Evolutionary conservation across 2,888 invertebrate species (phyloP).

Genomic region (Dascillus cervinus): DNA sequence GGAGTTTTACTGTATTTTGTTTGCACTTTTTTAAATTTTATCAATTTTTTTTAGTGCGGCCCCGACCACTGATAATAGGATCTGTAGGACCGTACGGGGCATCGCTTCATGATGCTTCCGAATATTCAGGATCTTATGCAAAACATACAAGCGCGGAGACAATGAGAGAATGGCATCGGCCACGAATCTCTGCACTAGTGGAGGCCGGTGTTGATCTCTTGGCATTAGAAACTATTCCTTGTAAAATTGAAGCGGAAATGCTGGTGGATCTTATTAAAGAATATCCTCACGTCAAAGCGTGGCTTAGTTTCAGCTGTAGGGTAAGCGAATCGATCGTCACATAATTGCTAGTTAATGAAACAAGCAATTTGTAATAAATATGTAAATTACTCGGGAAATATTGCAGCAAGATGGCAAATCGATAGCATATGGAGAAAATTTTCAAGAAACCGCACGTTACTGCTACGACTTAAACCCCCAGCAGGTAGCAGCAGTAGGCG

Average conservation of each 20-base stretch:
- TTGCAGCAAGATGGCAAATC: constrained; percentile 50
- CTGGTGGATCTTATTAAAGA: constrained; percentile 71
- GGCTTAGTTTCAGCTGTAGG: constrained; percentile 84
- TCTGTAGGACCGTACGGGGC: constrained; percentile 93
- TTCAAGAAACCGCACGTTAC: constrained; percentile 62
- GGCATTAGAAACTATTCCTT: constrained; percentile 90
- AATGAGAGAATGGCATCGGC: constrained; percentile 78
- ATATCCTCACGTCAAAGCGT: constrained; percentile 71
- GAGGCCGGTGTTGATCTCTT: constrained; percentile 77
- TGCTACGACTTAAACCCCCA: constrained; percentile 54
- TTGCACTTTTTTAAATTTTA: too few species aligned
- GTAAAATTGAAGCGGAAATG: constrained; percentile 72
- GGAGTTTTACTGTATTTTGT: too few species aligned
- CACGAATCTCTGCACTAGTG: constrained; percentile 69
- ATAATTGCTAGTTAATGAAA: neutral
- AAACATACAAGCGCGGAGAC: constrained; percentile 52
- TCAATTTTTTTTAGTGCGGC: constrained; percentile 18
- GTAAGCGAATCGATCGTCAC: constrained; percentile 42
- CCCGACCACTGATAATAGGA: constrained; percentile 65
- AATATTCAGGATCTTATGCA: constrained; percentile 82
- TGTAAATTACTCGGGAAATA: neutral
- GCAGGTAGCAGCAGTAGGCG: constrained; percentile 81
- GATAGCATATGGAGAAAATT: constrained; percentile 74
- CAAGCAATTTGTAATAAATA: neutral
- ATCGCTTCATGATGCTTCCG: constrained; percentile 82